Evolutionary conservation across 2,797 vertebrate genomes (phyloP), one percentile per base, ranked within the genome.

Genomic region (Etheostoma nigrum): DNA sequence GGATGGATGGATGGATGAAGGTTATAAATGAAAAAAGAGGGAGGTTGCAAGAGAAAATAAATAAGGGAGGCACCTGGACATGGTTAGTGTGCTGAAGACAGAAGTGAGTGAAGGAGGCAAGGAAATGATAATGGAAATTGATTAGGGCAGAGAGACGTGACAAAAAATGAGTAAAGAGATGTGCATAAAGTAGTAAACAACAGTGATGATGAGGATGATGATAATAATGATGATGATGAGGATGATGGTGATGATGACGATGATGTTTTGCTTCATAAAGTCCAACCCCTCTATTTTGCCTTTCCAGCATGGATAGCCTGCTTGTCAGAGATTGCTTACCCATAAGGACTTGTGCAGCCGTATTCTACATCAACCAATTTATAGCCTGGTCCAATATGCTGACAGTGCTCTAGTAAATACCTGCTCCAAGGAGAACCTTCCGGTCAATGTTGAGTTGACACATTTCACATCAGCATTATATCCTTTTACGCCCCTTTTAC

Each of bases 391-490:
- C 61, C 63, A 75, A 86, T 78, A 59, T 89, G 89, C 89, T 91
- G 90, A 91, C 81, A 2, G 63, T 63, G 85, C 82, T 79, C 13
- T 15, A 73, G 72, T 71, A 76, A 84, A 89, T 76, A 81, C 69
- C 66, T 84, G 53, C 79, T 80, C 36, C 65, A 73, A 81, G 74
- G 60, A 81, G 82, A 81, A 82, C 81, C 84, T 86, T 75, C 61
- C 68, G 73, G 78, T 67, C 68, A 71, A 27, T 79, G 76, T 83
- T 70, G 80, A 81, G 55, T 86, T 81, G 81, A 89, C 81, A 86
- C 72, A 83, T 89, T 88, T 89, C 71, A 88, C 74, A 74, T 80
- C 72, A 67, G 67, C 82, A 83, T 77, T 40, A 57, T 70, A 84
- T 86, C 81, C 74, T 76, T 81, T 82, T 70, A 58, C 64, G 58